Evolutionary conservation across 2,888 invertebrate species (phyloP).

Genomic region (Heliconius ethilla): DNA sequence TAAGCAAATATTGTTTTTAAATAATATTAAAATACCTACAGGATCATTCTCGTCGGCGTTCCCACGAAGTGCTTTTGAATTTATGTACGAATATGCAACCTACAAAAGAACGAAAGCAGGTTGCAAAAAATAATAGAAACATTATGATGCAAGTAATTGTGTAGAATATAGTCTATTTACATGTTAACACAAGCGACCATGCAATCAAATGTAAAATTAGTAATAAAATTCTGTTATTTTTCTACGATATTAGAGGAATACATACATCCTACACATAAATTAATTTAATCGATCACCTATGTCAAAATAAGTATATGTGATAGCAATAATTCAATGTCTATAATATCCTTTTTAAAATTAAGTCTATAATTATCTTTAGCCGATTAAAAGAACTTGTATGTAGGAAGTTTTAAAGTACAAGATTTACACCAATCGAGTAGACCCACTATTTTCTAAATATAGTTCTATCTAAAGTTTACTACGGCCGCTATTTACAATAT

Average conservation of each 20-base stretch:
- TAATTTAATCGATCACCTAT: not conserved
- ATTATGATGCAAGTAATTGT: conserved; percentile 49
- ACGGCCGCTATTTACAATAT: conserved; percentile 31
- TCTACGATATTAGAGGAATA: not conserved
- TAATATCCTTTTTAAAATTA: not conserved
- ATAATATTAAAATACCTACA: conserved; percentile 84
- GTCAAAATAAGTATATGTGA: not conserved
- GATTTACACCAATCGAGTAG: not conserved
- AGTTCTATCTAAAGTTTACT: conserved; percentile 1
- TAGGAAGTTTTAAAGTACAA: not conserved
- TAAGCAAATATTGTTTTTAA: conserved; percentile 30
- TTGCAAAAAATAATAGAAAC: conserved; percentile 74
- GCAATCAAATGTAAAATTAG: conserved; percentile 33
- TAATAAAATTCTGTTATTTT: not conserved
- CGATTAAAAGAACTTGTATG: conserved; percentile 12
- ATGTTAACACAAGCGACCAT: conserved; percentile 56
- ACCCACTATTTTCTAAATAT: not conserved
- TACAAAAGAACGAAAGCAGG: conserved; percentile 83
- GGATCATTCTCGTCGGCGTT: conserved; percentile 84
- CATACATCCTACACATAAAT: not conserved
- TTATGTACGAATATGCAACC: conserved; percentile 83
- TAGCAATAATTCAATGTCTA: not conserved
- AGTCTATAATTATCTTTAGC: not conserved
- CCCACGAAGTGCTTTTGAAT: conserved; percentile 71
- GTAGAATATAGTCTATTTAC: conserved; percentile 47